Evolutionary conservation across 2,888 invertebrate species (phyloP).

Genomic region (Hemithea aestivaria): DNA sequence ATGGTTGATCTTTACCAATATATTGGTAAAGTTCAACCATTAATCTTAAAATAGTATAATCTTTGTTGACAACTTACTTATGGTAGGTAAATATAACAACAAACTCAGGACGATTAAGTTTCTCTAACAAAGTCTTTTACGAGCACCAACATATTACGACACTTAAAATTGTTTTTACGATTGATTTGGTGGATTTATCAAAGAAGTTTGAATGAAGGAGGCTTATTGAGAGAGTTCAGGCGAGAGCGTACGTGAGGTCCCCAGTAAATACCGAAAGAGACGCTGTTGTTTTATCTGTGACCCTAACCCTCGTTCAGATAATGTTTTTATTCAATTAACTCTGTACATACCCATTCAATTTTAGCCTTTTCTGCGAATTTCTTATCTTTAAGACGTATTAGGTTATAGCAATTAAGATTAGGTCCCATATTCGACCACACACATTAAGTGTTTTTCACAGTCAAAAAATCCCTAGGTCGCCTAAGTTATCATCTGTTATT

Average conservation of each 20-base stretch:
- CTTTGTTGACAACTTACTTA: no score
- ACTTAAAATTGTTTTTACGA: conserved; percentile 24
- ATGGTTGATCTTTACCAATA: no score
- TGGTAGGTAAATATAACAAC: no score
- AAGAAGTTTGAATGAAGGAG: conserved; percentile 31
- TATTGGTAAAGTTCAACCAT: no score
- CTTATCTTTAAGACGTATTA: conserved; percentile 27
- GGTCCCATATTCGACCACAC: conserved; percentile 14
- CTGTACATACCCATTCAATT: conserved; percentile 29
- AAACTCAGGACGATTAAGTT: no score
- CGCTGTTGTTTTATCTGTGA: conserved; percentile 37
- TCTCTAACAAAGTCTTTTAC: conserved; percentile 20
- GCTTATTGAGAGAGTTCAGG: conserved; percentile 33
- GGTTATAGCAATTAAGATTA: conserved; percentile 21
- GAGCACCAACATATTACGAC: conserved; percentile 22
- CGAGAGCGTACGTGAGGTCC: conserved; percentile 36
- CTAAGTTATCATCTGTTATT: no score
- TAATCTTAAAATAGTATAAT: no score
- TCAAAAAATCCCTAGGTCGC: no score
- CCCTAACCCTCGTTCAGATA: conserved; percentile 21
- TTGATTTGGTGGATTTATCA: conserved; percentile 24
- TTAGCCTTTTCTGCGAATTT: conserved; percentile 31
- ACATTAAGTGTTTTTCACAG: neutral
- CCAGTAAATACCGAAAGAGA: conserved; percentile 23
- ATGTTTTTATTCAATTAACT: conserved; percentile 42